Evolutionary conservation across 2,888 invertebrate genomes (phyloP), one percentile per base, ranked within the genome.

Genomic region (Carterocephalus palaemon): DNA sequence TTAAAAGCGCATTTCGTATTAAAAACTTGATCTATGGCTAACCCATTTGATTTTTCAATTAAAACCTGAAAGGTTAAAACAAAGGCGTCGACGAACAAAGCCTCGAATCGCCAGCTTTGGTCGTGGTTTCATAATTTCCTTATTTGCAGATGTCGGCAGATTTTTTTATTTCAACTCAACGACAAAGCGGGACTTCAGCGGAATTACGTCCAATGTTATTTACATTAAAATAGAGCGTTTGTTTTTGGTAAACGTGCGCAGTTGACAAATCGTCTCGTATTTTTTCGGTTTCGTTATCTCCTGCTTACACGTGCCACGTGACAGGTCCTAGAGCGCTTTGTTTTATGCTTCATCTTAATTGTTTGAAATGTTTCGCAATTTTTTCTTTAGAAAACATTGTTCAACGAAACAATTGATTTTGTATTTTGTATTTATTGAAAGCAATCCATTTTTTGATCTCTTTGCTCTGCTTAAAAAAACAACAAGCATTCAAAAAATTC

Each of bases 41-140:
- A 58, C 69, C 56, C 61, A 62, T 69, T 72, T 66, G 67, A 68
- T 62, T 67, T 76, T 75, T 73, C 68, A 75, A 76, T 77, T 75
- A 75, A 72, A 75, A 72, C 67, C 53, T 67, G 67, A 61, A 64
- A 70, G 67, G 65, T 70, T 62, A 67, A 69, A 75, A 79, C 71
- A 77, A 75, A 76, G 75, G 75, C 73, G 67, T 62, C 60, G 67
- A 58, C 53, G 64, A 68, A 78, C 79, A 80, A 80, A 75, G 65
- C 65, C 63, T 56, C 68, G 70, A 72, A 71, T 65, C n/a, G 65
- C 65, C 62, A 57, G 60, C 70, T 70, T 75, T 71, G 67, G 63
- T 69, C 55, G 69, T 60, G 74, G 71, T 71, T 77, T 73, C 70
- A 75, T 77, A 75, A 79, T 78, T 80, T 80, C 75, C 75, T 76